Evolutionary conservation across 92 coral and sea anemone genomes (phyloP), one percentile per base, ranked within the genome.

Genomic region (Meandrina meandrites): DNA sequence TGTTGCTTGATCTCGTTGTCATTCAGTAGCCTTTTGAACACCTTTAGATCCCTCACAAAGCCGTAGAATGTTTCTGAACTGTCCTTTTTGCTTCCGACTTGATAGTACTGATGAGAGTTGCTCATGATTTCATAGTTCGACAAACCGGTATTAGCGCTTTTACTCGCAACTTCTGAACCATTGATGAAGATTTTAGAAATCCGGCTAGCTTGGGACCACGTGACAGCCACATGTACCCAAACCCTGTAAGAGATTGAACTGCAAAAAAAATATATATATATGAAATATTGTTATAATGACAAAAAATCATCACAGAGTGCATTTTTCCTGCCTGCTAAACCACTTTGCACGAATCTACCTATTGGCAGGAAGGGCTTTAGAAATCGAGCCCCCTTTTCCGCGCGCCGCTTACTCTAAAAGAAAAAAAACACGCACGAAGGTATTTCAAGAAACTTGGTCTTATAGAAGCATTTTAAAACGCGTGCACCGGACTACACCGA

Each of bases 1-100:
- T 75, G 56, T 22, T 75, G 56, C 28, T 75, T 24, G 79, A 75
- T 75, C 22, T 87, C 90, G 27, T 31, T 47, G 75, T 5, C 5
- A 22, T 30, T 35, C 42, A 87, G 56, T 27, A 35, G 56, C 75
- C 77, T 72, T 72, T 85, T 81, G 74, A 56, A 72, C 77, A 87
- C 90, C 82, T 80, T 85, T 14, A 87, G 76, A 45, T 87, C 76
- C 54, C 90, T 87, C n/a, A 87, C 28, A 57, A 48, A 87, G 27
- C 90, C 90, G 54, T 81, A 85, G 70, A 81, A 87, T n/a, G 60
- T 78, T 15, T 87, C 77, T 35, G 58, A 32, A 4, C 81, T 73
- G 84, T 87, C 90, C 28, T 81, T 81, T 69, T 81, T 87, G 31
- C 64, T 37, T 31, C 90, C 90, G 6, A 87, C 57, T 74, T 87